Evolutionary conservation across 2,797 vertebrate genomes (phyloP).

Genomic region (Cirrhinus molitorella): DNA sequence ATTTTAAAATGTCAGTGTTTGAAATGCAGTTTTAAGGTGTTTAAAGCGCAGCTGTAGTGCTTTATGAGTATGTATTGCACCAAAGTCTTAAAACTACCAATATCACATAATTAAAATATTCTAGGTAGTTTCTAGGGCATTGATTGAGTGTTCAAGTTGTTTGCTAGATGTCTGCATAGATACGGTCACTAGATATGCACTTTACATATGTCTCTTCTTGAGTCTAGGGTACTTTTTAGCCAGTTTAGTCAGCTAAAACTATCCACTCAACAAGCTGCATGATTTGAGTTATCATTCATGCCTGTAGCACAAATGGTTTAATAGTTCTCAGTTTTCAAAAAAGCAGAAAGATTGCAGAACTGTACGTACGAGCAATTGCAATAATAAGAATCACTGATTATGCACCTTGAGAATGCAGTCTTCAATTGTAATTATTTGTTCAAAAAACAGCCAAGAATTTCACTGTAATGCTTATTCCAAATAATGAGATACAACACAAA

Average conservation of each 20-base stretch:
- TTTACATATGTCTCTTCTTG: not conserved
- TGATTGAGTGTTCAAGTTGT: not conserved
- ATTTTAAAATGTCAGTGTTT: no score
- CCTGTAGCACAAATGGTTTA: not conserved
- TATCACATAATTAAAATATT: not conserved
- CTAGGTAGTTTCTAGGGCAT: not conserved
- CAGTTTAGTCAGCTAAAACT: not conserved
- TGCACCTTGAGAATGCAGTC: not conserved
- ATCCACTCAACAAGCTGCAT: not conserved
- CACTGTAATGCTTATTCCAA: not conserved
- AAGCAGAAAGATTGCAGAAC: not conserved
- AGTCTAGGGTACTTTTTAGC: not conserved
- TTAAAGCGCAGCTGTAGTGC: no score
- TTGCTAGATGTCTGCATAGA: not conserved
- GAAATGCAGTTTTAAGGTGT: no score
- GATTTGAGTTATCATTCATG: not conserved
- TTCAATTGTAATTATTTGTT: not conserved
- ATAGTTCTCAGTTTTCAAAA: not conserved
- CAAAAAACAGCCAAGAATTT: not conserved
- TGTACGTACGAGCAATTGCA: not conserved
- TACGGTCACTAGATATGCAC: not conserved
- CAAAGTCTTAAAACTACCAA: not conserved
- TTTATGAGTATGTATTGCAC: not conserved
- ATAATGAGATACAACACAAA: constrained; percentile 20
- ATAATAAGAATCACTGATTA: not conserved